phyloP scores from a whole-genome alignment of 2,888 invertebrate species.

The Enchytraeus crypticus region DNA sequence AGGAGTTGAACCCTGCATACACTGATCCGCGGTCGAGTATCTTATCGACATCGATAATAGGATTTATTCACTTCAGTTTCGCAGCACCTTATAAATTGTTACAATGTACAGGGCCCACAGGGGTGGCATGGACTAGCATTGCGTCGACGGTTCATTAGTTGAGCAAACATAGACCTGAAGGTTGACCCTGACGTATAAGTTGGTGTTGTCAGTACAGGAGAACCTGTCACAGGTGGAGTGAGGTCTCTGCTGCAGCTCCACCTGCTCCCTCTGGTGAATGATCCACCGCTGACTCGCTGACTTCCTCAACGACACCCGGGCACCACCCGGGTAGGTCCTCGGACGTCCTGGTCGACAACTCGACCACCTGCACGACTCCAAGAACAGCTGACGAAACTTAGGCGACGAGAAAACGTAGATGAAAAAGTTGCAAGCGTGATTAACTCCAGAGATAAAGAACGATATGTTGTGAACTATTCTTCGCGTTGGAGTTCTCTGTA shows the following conservation, averaged over 20 bases:
- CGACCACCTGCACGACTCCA: not conserved
- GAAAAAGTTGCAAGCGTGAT: constrained; percentile 22
- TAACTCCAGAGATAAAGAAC: constrained; percentile 20
- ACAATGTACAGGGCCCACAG: no score
- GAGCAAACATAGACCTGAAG: not conserved
- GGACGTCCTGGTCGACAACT: constrained; percentile 5
- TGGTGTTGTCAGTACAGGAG: not conserved
- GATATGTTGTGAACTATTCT: constrained; percentile 17
- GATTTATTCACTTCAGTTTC: no score
- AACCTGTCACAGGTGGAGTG: not conserved
- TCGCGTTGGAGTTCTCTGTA: constrained; percentile 4
- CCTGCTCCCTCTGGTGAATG: not conserved
- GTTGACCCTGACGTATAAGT: not conserved
- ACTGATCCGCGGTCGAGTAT: no score
- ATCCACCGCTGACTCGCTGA: not conserved
- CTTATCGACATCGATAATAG: no score
- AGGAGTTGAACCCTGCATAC: no score
- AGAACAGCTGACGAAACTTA: constrained; percentile 14
- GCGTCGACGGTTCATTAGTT: not conserved
- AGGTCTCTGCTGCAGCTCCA: not conserved
- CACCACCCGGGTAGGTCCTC: constrained; percentile 6
- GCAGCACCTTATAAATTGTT: no score
- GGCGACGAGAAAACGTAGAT: constrained; percentile 19
- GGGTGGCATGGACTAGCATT: not conserved
- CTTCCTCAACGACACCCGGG: not conserved